A percentile compares a stretch with the other conserved stretches of the same genome.
phyloP scores from a whole-genome alignment of 2,888 invertebrate species.

The Xiphydria camelus region DNA sequence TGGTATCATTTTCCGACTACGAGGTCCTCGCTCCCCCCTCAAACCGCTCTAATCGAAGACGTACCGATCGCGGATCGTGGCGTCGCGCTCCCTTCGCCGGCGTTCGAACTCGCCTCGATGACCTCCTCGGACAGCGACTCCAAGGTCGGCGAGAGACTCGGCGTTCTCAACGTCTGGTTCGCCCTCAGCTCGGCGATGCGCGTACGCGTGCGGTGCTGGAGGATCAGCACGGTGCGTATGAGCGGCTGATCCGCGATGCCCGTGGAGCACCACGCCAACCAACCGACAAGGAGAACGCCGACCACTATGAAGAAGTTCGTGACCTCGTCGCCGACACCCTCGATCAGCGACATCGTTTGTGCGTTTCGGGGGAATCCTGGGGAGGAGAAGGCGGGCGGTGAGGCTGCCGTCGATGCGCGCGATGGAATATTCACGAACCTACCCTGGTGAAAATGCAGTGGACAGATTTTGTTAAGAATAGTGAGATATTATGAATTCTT shows the following conservation, averaged over 20 bases:
- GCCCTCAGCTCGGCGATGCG: conserved; percentile 51
- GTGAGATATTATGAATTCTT: too few species aligned
- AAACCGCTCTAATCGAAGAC: too few species aligned
- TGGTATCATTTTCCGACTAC: too few species aligned
- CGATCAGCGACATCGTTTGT: conserved; percentile 74
- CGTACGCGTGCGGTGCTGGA: conserved; percentile 61
- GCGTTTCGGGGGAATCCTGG: too few species aligned
- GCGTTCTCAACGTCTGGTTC: conserved; percentile 29
- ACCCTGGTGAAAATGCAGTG: too few species aligned
- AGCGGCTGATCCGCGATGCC: conserved; percentile 71
- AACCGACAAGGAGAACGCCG: conserved; percentile 63
- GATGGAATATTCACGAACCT: too few species aligned
- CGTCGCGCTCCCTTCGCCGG: too few species aligned
- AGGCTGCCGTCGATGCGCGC: too few species aligned
- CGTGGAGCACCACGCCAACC: conserved; percentile 79
- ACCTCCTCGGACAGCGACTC: conserved; percentile 39
- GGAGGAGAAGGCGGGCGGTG: too few species aligned
- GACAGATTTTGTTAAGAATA: too few species aligned
- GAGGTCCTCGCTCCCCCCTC: too few species aligned
- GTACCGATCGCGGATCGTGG: too few species aligned
- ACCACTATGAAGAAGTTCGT: conserved; percentile 71
- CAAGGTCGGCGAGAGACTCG: conserved; percentile 27
- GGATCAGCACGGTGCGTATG: conserved; percentile 70
- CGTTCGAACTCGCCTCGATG: conserved; percentile 33
- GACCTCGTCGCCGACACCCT: conserved; percentile 85